Evolutionary conservation across 2,113 vertebrate species (phyloP).

Genomic region (Nymphicus hollandicus): DNA sequence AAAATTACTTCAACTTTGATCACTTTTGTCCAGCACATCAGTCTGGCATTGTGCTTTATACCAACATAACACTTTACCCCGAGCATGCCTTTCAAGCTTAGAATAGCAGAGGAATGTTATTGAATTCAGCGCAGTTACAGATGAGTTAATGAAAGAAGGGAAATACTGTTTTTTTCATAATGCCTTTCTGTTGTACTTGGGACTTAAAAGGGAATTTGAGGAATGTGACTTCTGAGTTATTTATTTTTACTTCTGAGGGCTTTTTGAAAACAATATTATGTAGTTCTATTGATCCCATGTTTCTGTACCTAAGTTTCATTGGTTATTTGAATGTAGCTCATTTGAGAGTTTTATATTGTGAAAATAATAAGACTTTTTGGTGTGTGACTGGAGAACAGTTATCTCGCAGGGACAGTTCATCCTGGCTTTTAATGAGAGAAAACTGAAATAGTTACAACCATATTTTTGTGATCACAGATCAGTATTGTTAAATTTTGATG

Average conservation of each 20-base stretch:
- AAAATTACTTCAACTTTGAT: slow-evolving; percentile 91
- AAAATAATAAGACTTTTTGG: background rate
- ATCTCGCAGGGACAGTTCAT: background rate
- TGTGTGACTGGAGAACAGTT: background rate
- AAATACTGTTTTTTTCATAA: slow-evolving; percentile 98
- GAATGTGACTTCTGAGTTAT: slow-evolving; percentile 77
- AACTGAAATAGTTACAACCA: background rate
- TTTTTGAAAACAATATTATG: slow-evolving; percentile 21
- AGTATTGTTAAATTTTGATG: slow-evolving; percentile 23
- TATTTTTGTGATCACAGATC: background rate
- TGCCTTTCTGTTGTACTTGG: slow-evolving; percentile 82
- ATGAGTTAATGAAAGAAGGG: slow-evolving; percentile 89
- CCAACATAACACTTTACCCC: slow-evolving; percentile 86
- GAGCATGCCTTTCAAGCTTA: slow-evolving; percentile 86
- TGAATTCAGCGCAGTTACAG: slow-evolving; percentile 87
- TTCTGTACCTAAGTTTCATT: slow-evolving; percentile 1
- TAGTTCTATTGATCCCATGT: background rate
- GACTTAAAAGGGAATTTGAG: slow-evolving; percentile 88
- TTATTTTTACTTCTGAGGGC: slow-evolving; percentile 65
- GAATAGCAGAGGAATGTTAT: slow-evolving; percentile 91
- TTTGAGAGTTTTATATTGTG: background rate
- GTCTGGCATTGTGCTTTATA: slow-evolving; percentile 96
- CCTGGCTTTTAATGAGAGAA: background rate
- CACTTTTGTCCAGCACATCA: slow-evolving; percentile 91
- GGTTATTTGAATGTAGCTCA: background rate